Conservation (phyloP, 2,888 invertebrate species). For the Sialis fuliginosa region DNA sequence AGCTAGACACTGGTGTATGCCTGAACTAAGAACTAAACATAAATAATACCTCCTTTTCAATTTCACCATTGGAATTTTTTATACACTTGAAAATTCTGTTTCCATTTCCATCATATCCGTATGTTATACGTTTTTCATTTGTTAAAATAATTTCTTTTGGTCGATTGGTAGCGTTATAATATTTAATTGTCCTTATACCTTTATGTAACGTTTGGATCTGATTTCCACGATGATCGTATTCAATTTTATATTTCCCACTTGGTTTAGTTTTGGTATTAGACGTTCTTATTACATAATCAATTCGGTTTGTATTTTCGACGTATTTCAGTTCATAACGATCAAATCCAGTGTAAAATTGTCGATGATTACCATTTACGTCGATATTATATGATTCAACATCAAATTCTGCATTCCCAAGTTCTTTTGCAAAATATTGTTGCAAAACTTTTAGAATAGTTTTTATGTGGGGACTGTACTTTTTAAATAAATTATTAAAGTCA, state of each 20-base stretch:
- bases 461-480: not conserved
- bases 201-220: conserved; percentile 10
- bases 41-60: too few species aligned
- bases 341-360: conserved; percentile 8
- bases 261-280: too few species aligned
- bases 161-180: conserved; percentile 8
- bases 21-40: too few species aligned
- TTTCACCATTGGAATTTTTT: not conserved
- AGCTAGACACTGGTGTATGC: too few species aligned
- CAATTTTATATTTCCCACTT: not conserved
- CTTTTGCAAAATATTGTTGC: not conserved
- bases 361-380: conserved; percentile 10
- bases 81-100: too few species aligned
- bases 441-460: not conserved
- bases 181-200: conserved; percentile 9
- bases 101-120: too few species aligned
- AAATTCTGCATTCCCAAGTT: conserved; percentile 3
- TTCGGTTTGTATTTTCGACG: not conserved
- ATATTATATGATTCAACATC: conserved; percentile 9
- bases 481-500: not conserved
- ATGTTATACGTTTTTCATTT: too few species aligned
- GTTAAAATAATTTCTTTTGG: too few species aligned
- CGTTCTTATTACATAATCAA: not conserved
- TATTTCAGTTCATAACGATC: conserved; percentile 7
- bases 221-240: conserved; percentile 10